A percentile compares a stretch with the other conserved stretches of the same genome.
Conservation (phyloP, 2,888 invertebrate species). For the Neoaliturus tenellus region DNA sequence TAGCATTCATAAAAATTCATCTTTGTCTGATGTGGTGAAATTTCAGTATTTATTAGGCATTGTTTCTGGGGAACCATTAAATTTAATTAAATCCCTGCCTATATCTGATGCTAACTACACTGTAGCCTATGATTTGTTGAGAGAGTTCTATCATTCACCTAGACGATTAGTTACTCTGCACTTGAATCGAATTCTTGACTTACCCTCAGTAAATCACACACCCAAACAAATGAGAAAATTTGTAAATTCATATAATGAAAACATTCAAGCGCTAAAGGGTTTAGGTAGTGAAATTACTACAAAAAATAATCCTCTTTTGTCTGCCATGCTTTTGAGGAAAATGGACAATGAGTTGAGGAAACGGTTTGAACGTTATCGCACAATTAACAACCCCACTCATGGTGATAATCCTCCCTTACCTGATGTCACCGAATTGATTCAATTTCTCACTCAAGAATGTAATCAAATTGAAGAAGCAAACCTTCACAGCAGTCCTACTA, state of each 20-base stretch:
- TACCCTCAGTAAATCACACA: slow-evolving; percentile 17
- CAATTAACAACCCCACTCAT: neutral
- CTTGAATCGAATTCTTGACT: slow-evolving; percentile 23
- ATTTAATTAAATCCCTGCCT: slow-evolving; percentile 37
- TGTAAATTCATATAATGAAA: slow-evolving; percentile 34
- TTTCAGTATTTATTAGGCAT: slow-evolving; percentile 34
- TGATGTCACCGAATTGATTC: neutral
- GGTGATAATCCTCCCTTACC: neutral
- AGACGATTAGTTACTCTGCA: slow-evolving; percentile 31
- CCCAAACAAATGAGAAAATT: slow-evolving; percentile 41
- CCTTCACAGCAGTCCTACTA: neutral
- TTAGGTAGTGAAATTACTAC: neutral
- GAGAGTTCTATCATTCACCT: slow-evolving; percentile 13
- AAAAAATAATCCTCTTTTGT: slow-evolving; percentile 24
- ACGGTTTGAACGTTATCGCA: slow-evolving; percentile 9
- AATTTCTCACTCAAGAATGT: slow-evolving; percentile 20
- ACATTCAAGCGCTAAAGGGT: slow-evolving; percentile 27
- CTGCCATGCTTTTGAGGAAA: slow-evolving; percentile 33
- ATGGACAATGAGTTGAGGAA: slow-evolving; percentile 7
- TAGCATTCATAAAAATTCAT: slow-evolving; percentile 14
- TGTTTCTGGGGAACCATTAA: slow-evolving; percentile 20
- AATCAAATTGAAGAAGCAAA: slow-evolving; percentile 30
- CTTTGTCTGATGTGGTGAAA: neutral
- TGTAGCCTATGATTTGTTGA: slow-evolving; percentile 31
- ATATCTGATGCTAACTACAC: slow-evolving; percentile 30